Evolutionary conservation across 1,140 invertebrate species (phyloP).

Genomic region (Drosophila mayri): DNA sequence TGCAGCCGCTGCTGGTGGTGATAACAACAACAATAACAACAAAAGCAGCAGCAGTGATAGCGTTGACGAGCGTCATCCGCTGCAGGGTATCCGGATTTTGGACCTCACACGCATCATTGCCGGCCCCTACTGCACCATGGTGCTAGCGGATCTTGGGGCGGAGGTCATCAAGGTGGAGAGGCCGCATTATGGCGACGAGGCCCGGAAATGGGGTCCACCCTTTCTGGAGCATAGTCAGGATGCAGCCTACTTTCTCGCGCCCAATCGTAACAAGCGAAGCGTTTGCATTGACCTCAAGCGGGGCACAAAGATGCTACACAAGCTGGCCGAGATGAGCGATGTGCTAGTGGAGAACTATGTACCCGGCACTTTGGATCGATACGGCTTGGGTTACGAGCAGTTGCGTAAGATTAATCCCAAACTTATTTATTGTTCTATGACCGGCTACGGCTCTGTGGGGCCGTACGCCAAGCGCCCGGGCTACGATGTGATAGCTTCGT

Average conservation of each 20-base stretch:
- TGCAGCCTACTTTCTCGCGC: slow-evolving; percentile 93
- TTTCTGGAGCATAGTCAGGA: slow-evolving; percentile 90
- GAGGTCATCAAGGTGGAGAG: slow-evolving; percentile 97
- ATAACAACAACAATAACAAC: slow-evolving; percentile 11
- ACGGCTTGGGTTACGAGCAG: slow-evolving; percentile 92
- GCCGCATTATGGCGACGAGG: slow-evolving; percentile 91
- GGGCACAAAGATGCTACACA: slow-evolving; percentile 91
- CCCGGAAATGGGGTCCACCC: slow-evolving; percentile 96
- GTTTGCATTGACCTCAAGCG: slow-evolving; percentile 94
- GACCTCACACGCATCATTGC: slow-evolving; percentile 94
- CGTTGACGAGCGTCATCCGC: slow-evolving; percentile 60
- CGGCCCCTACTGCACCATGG: slow-evolving; percentile 96
- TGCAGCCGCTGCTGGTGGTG: slow-evolving; percentile 38
- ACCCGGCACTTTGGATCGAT: slow-evolving; percentile 93
- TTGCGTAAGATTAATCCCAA: slow-evolving; percentile 90
- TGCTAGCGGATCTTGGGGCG: slow-evolving; percentile 96
- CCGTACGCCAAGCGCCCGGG: slow-evolving; percentile 94
- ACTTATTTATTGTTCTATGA: slow-evolving; percentile 97
- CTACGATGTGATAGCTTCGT: slow-evolving; percentile 98
- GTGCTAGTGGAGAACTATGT: slow-evolving; percentile 98
- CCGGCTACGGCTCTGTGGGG: slow-evolving; percentile 95
- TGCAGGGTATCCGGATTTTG: slow-evolving; percentile 89
- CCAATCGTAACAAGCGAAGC: slow-evolving; percentile 99
- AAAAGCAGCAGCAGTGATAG: slow-evolving; percentile 14
- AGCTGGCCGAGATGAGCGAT: slow-evolving; percentile 92